phyloP scores from a whole-genome alignment of 2,797 vertebrate species.

The Pelochelys cantorii region DNA sequence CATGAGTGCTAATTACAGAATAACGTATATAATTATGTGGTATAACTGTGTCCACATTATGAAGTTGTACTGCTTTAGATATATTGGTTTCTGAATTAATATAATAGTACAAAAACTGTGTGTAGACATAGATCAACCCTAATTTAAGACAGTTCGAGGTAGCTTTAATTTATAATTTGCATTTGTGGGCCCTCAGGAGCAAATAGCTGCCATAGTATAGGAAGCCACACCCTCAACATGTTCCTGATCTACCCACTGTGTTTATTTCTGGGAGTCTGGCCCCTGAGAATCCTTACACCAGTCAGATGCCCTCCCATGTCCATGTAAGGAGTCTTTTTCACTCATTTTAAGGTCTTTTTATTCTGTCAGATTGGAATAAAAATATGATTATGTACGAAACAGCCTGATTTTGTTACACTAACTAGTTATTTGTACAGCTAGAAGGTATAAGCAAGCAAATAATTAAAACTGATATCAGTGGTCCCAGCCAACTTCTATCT shows the following conservation, averaged over 20 bases:
- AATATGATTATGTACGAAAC: not conserved
- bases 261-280: not conserved
- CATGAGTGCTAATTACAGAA: no score
- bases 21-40: not conserved
- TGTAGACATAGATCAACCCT: fast-evolving
- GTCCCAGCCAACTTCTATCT: not conserved
- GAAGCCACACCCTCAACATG: not conserved
- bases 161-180: not conserved
- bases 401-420: not conserved
- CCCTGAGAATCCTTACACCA: not conserved
- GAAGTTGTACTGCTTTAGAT: not conserved
- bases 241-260: fast-evolving
- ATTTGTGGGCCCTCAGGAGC: not conserved
- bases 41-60: fast-evolving
- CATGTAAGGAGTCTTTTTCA: not conserved
- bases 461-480: not conserved
- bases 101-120: fast-evolving
- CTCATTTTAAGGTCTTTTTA: not conserved
- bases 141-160: fast-evolving
- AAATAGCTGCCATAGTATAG: not conserved
- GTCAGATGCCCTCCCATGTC: not conserved
- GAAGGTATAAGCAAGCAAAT: not conserved
- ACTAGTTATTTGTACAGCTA: not conserved
- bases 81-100: fast-evolving
- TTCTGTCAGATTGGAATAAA: not conserved